phyloP scores from a whole-genome alignment of 2,797 vertebrate species.

The Paedocypris micromegethes region DNA sequence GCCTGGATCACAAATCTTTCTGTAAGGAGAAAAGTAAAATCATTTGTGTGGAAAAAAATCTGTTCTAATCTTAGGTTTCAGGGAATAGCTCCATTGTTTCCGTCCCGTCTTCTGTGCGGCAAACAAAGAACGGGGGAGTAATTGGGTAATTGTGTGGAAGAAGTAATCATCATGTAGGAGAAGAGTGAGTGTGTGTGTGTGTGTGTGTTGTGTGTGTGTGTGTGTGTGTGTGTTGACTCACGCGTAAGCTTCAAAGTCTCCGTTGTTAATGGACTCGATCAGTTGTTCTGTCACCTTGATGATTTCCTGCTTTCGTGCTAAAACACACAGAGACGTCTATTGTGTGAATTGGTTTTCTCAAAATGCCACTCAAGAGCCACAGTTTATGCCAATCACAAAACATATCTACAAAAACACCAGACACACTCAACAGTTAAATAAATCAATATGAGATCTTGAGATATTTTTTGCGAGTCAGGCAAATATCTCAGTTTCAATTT shows the following conservation, averaged over 20 bases:
- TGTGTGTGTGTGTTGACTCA: conserved; percentile 61
- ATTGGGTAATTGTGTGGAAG: too few relatives aligned
- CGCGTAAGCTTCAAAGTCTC: conserved; percentile 93
- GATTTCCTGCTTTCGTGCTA: conserved; percentile 73
- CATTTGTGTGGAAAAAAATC: too few relatives aligned
- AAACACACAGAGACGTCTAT: conserved; percentile 5
- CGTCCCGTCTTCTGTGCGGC: too few relatives aligned
- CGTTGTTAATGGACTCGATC: conserved; percentile 84
- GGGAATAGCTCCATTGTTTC: too few relatives aligned
- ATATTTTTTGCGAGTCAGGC: too few relatives aligned
- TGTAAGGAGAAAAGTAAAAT: conserved; percentile 46
- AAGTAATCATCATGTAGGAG: too few relatives aligned
- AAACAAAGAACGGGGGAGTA: too few relatives aligned
- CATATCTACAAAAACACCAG: not conserved
- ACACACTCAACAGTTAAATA: too few relatives aligned
- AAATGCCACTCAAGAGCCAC: not conserved
- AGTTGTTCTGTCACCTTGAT: conserved; percentile 91
- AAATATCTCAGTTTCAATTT: too few relatives aligned
- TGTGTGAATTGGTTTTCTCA: not conserved
- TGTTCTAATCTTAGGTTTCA: too few relatives aligned
- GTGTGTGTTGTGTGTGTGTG: not conserved
- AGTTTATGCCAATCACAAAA: conserved; percentile 8
- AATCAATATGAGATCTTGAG: too few relatives aligned
- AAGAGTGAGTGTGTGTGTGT: too few relatives aligned
- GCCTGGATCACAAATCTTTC: conserved; percentile 90